Conservation (phyloP, 92 coral and sea anemone species). For the Parazoanthus atlanticus region DNA sequence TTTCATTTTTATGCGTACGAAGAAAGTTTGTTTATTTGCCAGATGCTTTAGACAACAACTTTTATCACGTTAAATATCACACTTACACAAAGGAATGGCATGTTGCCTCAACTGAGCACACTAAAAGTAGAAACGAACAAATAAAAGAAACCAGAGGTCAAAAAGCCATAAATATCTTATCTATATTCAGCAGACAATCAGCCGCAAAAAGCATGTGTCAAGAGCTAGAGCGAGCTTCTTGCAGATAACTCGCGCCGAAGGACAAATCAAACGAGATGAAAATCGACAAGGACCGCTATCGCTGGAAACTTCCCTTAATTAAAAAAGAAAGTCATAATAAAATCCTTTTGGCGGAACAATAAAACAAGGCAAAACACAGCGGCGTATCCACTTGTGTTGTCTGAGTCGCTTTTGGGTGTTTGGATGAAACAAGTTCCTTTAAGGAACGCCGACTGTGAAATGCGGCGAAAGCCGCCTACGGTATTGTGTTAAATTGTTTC, state of each 20-base stretch:
- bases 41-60: constrained; percentile 16
- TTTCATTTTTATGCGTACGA: not conserved
- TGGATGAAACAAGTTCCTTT: constrained; percentile 38
- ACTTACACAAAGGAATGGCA: not conserved
- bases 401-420: constrained; percentile 16
- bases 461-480: constrained; percentile 38
- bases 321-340: constrained; percentile 31
- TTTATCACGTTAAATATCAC: constrained; percentile 5
- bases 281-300: constrained; percentile 25
- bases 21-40: constrained; percentile 23
- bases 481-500: constrained; percentile 45
- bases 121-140: constrained; percentile 4
- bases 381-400: constrained; percentile 39
- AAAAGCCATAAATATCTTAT: constrained; percentile 11
- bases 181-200: not conserved
- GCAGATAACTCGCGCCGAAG: constrained; percentile 9
- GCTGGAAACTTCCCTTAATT: constrained; percentile 29
- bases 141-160: constrained; percentile 8
- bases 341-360: constrained; percentile 37
- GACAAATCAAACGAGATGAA: constrained; percentile 3
- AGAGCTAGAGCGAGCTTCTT: not conserved
- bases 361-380: constrained; percentile 30
- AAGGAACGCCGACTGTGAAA: constrained; percentile 50
- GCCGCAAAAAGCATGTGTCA: not conserved
- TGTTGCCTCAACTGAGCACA: not conserved